Conservation (phyloP, 2,797 vertebrate species). For the Microtus californicus region DNA sequence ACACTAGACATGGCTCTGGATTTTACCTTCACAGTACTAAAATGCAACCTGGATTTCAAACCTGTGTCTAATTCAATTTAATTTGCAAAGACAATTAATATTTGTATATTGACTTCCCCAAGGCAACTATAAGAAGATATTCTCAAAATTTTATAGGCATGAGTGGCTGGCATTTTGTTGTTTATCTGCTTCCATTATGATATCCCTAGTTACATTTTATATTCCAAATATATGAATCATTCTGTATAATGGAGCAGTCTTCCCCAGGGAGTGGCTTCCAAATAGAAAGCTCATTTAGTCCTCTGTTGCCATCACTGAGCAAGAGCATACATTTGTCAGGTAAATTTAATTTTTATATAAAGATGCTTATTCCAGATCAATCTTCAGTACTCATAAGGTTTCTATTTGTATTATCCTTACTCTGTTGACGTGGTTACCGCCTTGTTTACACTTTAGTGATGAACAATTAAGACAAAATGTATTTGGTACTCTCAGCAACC, state of each 20-base stretch:
- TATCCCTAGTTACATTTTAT: not conserved
- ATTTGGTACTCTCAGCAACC: not conserved
- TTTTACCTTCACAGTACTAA: not conserved
- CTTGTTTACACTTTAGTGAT: not conserved
- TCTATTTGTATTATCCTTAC: not conserved
- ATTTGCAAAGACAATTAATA: not conserved
- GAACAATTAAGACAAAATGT: not conserved
- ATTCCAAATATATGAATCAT: not conserved
- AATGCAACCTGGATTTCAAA: not conserved
- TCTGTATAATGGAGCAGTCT: not conserved
- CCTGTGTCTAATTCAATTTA: not conserved
- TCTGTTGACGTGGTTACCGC: not conserved
- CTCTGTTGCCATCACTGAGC: not conserved
- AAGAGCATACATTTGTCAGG: not conserved
- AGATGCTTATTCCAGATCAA: not conserved
- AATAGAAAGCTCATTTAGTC: not conserved
- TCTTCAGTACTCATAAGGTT: not conserved
- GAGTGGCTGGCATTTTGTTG: constrained; percentile 1
- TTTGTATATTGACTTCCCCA: not conserved
- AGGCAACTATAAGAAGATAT: not conserved
- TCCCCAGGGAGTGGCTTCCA: not conserved
- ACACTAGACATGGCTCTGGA: not conserved
- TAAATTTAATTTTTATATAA: not conserved
- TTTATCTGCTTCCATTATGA: not conserved
- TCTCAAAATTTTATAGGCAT: not conserved